A percentile compares a stretch with the other conserved stretches of the same genome.
Conservation (phyloP, 2,113 vertebrate genomes). For the Colinus virginianus region DNA sequence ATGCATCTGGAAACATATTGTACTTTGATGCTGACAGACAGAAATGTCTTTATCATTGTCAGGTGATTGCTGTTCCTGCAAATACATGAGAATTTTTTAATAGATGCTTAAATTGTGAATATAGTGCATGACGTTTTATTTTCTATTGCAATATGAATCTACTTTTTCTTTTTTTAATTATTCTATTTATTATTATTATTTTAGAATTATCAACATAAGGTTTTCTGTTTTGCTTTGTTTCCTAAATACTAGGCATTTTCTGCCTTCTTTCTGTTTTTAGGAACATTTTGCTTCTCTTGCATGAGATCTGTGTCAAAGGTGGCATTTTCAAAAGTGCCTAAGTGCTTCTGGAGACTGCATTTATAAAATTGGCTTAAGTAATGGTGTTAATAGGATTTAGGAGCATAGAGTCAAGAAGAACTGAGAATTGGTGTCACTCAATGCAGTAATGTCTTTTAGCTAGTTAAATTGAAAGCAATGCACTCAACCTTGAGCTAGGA, state of each 20-base stretch:
- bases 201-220: background rate
- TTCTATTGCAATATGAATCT: background rate
- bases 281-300: background rate
- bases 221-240: background rate
- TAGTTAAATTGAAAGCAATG: background rate
- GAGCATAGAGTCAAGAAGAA: background rate
- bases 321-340: background rate
- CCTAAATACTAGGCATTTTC: background rate
- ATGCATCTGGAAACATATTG: slow-evolving; percentile 20
- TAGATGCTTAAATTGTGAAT: background rate
- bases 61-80: background rate
- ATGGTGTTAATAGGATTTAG: background rate
- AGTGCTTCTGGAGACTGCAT: background rate
- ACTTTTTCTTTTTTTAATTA: background rate
- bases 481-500: background rate
- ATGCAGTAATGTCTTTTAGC: background rate
- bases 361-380: background rate
- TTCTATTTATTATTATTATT: background rate
- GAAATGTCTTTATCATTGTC: slow-evolving; percentile 18
- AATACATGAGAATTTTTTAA: background rate
- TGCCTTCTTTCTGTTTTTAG: background rate
- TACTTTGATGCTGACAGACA: background rate
- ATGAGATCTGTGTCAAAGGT: background rate
- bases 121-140: background rate
- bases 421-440: background rate